Evolutionary conservation across 2,888 invertebrate genomes (phyloP).

Genomic region (Dasysyrphus albostriatus): DNA sequence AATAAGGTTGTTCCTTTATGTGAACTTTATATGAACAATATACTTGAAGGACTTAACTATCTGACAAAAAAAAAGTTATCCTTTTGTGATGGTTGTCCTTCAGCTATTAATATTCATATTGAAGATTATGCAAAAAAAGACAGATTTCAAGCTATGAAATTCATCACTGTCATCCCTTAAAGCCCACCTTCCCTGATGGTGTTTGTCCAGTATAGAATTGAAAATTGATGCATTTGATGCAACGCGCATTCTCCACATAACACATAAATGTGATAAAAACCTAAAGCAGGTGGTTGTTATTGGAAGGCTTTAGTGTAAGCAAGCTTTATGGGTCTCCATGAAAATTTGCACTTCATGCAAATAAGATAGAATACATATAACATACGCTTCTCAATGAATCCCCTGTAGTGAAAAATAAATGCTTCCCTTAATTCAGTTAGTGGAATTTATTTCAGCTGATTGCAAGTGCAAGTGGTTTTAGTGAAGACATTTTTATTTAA

Average conservation of each 20-base stretch:
- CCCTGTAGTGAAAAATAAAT: constrained; percentile 50
- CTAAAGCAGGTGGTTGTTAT: constrained; percentile 62
- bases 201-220: constrained; percentile 34
- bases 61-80: background rate
- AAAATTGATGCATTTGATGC: constrained; percentile 55
- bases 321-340: constrained; percentile 56
- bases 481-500: background rate
- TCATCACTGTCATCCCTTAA: background rate
- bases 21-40: background rate
- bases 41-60: background rate
- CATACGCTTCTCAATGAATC: constrained; percentile 58
- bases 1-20: background rate
- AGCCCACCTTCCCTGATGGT: background rate
- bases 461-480: constrained; percentile 49
- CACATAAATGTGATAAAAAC: constrained; percentile 34
- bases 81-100: constrained; percentile 3
- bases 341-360: constrained; percentile 57
- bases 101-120: background rate
- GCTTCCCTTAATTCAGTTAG: constrained; percentile 71
- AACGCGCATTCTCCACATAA: constrained; percentile 65
- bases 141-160: background rate
- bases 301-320: constrained; percentile 30
- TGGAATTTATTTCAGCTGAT: constrained; percentile 66
- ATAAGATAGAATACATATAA: constrained; percentile 16
- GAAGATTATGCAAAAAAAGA: background rate